Evolutionary conservation across 2,888 invertebrate genomes (phyloP).

Genomic region (Branchellion lobata): DNA sequence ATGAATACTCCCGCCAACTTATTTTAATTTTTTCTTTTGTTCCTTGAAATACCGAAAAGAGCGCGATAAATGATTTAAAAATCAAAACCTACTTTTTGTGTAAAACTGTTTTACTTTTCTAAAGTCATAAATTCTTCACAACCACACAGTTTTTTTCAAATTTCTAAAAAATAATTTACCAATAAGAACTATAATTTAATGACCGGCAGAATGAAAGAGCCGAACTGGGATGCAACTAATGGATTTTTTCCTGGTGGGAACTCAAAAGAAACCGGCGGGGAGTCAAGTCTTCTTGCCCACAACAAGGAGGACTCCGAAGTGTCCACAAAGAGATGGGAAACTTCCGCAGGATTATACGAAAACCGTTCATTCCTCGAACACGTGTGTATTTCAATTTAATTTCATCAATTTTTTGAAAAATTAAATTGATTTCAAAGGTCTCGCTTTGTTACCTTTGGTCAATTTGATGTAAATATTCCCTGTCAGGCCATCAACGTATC

Average conservation of each 20-base stretch:
- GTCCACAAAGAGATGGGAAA: background rate
- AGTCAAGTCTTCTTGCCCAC: background rate
- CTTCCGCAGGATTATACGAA: background rate
- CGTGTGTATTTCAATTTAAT: background rate
- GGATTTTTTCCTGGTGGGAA: constrained; percentile 35
- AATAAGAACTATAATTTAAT: no score
- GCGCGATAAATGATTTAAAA: no score
- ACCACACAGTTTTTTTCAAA: no score
- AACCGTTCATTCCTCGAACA: constrained; percentile 6
- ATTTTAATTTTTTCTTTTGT: background rate
- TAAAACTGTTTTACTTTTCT: no score
- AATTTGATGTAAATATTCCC: no score
- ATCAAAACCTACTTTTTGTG: no score
- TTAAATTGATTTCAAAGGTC: no score
- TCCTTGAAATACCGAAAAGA: background rate
- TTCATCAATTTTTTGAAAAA: no score
- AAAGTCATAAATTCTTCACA: no score
- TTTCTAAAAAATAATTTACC: no score
- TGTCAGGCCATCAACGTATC: constrained; percentile 41
- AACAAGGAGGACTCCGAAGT: background rate
- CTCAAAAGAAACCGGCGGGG: constrained; percentile 23
- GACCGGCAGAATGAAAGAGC: constrained; percentile 12
- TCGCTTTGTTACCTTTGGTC: no score
- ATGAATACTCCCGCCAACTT: constrained; percentile 3
- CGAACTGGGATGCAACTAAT: constrained; percentile 24